Evolutionary conservation across 2,797 vertebrate genomes (phyloP), one percentile per base, ranked within the genome.

Genomic region (Acipenser ruthenus): DNA sequence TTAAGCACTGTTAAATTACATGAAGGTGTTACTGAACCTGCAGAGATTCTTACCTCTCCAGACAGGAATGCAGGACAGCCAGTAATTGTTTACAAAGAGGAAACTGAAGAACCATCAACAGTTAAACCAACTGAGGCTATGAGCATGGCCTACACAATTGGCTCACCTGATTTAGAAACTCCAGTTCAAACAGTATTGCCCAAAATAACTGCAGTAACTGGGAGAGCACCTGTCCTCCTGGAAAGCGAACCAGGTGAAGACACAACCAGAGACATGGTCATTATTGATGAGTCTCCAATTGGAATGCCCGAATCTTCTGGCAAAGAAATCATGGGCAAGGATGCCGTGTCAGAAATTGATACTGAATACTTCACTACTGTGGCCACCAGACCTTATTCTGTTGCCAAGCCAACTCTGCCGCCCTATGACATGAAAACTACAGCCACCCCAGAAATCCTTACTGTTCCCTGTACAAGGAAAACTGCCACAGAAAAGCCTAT

Each of bases 231-330:
- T 6, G 8, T 70, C 58, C 60, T 71, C 18, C 71, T 68, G 50
- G 71, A 80, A 49, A 60, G 52, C 7, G 86, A 81, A 55, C 75
- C 82, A 4, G 73, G 77, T 3, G 89, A 91, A 63, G 86, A 88
- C 67, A 77, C 75, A 13, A 78, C 84, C 53, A 76, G 75, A 60
- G 82, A 79, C 63, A 80, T 84, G 49, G 69, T 79, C 0, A 49
- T 91, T 68, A 85, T 91, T 23, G 88, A 80, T 48, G 90, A 94
- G 78, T 92, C 91, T 64, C 10, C 77, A 72, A 76, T 80, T 69
- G 79, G n/a, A 47, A 65, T 80, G 66, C 82, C 81, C 72, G 75
- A 81, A 50, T 78, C 78, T 64, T 66, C 71, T 13, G 67, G 63
- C 59, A 81, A 86, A 6, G 77, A 82, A 69, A 75, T 75, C 37